Percentiles rank a stretch among this genome's conserved stretches.
Conservation (phyloP, 2,888 invertebrate species). For the Athalia circularis region DNA sequence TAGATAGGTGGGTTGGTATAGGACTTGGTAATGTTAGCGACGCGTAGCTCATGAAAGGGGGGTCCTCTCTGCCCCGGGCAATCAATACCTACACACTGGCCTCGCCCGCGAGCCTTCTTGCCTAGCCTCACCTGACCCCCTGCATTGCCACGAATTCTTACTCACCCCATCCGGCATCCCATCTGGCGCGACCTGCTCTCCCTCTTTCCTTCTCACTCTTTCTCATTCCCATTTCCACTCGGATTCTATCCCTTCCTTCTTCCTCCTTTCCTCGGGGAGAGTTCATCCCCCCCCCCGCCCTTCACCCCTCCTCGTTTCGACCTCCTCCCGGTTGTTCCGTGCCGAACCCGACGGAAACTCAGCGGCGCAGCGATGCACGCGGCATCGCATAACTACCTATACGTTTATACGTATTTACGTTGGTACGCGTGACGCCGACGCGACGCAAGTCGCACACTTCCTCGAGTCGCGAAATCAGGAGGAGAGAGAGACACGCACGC, state of each 20-base stretch:
- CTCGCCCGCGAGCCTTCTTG: slow-evolving; percentile 42
- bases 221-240: neutral
- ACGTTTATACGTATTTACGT: neutral
- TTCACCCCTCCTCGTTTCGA: neutral
- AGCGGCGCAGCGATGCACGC: neutral
- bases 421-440: neutral
- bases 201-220: neutral
- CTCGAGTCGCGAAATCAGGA: no score
- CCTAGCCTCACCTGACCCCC: slow-evolving; percentile 45
- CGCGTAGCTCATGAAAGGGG: slow-evolving; percentile 40
- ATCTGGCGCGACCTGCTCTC: slow-evolving; percentile 37
- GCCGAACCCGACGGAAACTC: neutral
- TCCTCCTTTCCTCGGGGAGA: slow-evolving; percentile 25
- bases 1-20: slow-evolving; percentile 14
- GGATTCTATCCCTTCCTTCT: neutral
- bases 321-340: no score
- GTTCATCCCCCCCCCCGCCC: slow-evolving; percentile 11
- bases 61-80: slow-evolving; percentile 38
- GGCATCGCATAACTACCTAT: neutral
- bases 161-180: slow-evolving; percentile 43
- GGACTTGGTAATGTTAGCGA: slow-evolving; percentile 42
- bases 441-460: neutral
- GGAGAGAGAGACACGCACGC: no score
- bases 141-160: slow-evolving; percentile 44
- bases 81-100: slow-evolving; percentile 46